Base-by-base conservation (phyloP, 2,888 invertebrate species). In the Lordiphosa fenestrarum region DNA sequence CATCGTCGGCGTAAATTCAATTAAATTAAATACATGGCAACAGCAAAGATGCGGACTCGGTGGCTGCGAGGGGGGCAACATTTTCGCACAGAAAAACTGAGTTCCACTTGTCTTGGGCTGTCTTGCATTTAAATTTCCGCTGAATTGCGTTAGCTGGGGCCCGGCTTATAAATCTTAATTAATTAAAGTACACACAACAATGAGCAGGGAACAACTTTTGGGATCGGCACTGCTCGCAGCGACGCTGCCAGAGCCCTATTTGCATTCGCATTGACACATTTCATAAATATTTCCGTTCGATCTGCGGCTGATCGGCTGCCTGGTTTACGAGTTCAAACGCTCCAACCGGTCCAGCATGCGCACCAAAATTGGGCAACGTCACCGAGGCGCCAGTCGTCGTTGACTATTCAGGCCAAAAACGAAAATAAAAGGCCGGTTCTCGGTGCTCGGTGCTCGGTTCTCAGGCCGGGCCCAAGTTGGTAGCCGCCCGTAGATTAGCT, bases 1-100 rank as follows among this genome's bases (percentile, higher is more conserved):
- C 58, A 39, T 53, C 46, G 35, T 33, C 53, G 82, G 66, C 73
- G 78, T 74, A 78, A 84, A 78, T 84, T 78, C 84, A 84, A 78
- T 78, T 78, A 78, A 84, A 78, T 78, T 84, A 82, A 71, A 78
- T 78, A 78, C 83, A 84, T 71, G 80, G 65, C 82, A 71, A 82
- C 71, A 57, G 56, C 40, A 37, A 39, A 39, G 19, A 53, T 39
- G 30, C 42, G 44, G 15, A 44, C 30, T 44, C 33, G 25, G 44
- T 25, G 9, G 21, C 15, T 33, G 37, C 30, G 37, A 25, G 15
- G 15, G 15, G 15, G 2, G 15, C 15, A 15, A 15, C 42, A 70
- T 70, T 62, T 84, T 77, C 63, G 70, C 82, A 73, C 62, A 78
- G 54, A 36, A 38, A 36, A 39, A 57, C 21, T 33, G 64, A 56